Conservation (phyloP, 2,113 vertebrate species). For the Pachyramphus minor region DNA sequence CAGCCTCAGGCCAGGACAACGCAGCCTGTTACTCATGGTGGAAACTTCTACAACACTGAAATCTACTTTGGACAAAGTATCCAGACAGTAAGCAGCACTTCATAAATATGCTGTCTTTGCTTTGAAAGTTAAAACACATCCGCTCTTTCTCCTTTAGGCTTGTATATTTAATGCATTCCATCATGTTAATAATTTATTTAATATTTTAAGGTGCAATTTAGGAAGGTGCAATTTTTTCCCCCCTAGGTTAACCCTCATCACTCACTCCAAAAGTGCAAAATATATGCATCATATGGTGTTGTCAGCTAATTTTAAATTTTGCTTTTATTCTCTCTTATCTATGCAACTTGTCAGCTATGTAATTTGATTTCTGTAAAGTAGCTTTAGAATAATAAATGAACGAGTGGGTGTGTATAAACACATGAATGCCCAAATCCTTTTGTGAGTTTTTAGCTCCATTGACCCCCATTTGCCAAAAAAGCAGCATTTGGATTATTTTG, state of each 20-base stretch:
- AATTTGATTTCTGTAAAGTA: slow-evolving; percentile 69
- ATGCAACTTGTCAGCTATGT: slow-evolving; percentile 67
- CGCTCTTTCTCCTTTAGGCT: slow-evolving; percentile 9
- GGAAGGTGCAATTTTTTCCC: slow-evolving; percentile 9
- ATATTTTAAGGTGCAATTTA: slow-evolving; percentile 59
- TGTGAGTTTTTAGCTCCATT: slow-evolving; percentile 69
- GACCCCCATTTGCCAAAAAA: slow-evolving; percentile 67
- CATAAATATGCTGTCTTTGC: slow-evolving; percentile 18
- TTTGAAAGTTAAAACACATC: slow-evolving; percentile 46
- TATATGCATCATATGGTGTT: slow-evolving; percentile 25
- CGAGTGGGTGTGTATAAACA: slow-evolving; percentile 63
- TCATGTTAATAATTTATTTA: slow-evolving; percentile 55
- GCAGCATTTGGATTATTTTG: slow-evolving; percentile 68
- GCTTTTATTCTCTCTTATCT: slow-evolving; percentile 66
- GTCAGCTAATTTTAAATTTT: slow-evolving; percentile 64
- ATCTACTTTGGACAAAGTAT: slow-evolving; percentile 83
- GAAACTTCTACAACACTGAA: slow-evolving; percentile 79
- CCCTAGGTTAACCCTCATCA: slow-evolving; percentile 28
- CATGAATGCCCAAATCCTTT: slow-evolving; percentile 66
- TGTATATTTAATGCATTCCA: slow-evolving; percentile 52
- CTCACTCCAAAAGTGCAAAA: slow-evolving; percentile 41
- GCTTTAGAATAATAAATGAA: slow-evolving; percentile 73
- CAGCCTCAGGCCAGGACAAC: slow-evolving; percentile 64
- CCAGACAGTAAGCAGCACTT: slow-evolving; percentile 76
- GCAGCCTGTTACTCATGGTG: slow-evolving; percentile 71